Evolutionary conservation across 1,140 invertebrate species (phyloP).

Genomic region (Palaemon carinicauda): DNA sequence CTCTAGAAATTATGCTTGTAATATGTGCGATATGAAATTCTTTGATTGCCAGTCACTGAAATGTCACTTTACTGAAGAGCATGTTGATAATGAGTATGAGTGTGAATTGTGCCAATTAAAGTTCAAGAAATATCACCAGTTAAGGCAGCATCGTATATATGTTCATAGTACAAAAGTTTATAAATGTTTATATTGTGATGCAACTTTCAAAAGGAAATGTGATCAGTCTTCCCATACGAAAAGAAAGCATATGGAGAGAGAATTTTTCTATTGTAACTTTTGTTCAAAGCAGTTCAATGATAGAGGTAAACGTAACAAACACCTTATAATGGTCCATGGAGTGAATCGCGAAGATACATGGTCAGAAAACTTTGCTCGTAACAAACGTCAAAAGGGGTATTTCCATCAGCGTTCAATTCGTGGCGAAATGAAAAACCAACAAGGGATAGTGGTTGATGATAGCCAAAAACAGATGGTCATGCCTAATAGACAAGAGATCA

Average conservation of each 20-base stretch:
- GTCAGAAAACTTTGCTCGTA: constrained; percentile 10
- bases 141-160: constrained; percentile 34
- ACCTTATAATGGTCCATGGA: constrained; percentile 38
- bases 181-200: constrained; percentile 12
- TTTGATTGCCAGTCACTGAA: background rate
- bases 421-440: no score
- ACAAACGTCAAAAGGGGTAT: constrained; percentile 29
- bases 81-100: constrained; percentile 20
- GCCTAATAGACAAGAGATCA: no score
- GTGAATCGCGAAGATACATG: constrained; percentile 43
- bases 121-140: constrained; percentile 29
- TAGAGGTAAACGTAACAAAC: constrained; percentile 17
- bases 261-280: background rate
- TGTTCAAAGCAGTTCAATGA: constrained; percentile 30
- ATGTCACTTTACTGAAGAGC: constrained; percentile 13
- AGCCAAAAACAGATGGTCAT: no score
- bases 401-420: background rate
- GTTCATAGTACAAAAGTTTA: constrained; percentile 33
- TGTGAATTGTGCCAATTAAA: constrained; percentile 20
- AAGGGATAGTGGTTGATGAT: no score
- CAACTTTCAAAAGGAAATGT: constrained; percentile 24
- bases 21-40: constrained; percentile 30
- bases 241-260: constrained; percentile 13
- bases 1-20: constrained; percentile 6
- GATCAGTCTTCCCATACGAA: constrained; percentile 35